A percentile compares a stretch with the other conserved stretches of the same genome.
These are phyloP conservation scores for Istiophorus platypterus DNA, from an alignment of 2,113 vertebrate species.

Conservation along the genomic window DNA sequence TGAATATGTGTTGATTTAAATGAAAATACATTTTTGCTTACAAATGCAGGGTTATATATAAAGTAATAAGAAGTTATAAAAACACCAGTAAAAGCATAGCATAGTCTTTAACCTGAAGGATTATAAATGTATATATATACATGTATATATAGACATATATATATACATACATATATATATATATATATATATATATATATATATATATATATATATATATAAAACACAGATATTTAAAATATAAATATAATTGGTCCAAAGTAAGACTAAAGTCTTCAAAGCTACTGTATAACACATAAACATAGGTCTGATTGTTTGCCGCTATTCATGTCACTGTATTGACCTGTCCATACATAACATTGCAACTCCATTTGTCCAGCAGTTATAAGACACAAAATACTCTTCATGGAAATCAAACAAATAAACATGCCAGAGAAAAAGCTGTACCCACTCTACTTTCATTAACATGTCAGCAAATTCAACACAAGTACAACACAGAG, in stretches of 20 bases:
- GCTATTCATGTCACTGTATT: conserved; percentile 36
- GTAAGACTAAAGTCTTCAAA: conserved; percentile 6
- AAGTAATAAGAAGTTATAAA: conserved; percentile 4
- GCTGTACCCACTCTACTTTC: conserved; percentile 20
- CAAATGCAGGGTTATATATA: neutral
- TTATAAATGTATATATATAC: too few relatives aligned
- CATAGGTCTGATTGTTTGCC: conserved; percentile 21
- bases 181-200: too few relatives aligned
- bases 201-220: too few relatives aligned
- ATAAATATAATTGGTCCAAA: conserved; percentile 23
- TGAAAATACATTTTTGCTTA: conserved; percentile 10
- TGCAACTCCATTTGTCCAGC: conserved; percentile 11
- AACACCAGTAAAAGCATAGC: conserved; percentile 8
- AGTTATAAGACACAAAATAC: conserved; percentile 17
- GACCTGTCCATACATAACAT: conserved; percentile 48
- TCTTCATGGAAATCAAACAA: conserved; percentile 32
- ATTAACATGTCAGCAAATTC: conserved; percentile 22
- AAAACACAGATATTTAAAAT: conserved; percentile 14
- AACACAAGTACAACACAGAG: conserved; percentile 1
- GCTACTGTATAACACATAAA: conserved; percentile 21
- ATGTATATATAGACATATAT: too few relatives aligned
- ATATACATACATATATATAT: too few relatives aligned
- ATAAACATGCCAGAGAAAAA: conserved; percentile 15
- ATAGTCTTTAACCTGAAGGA: neutral
- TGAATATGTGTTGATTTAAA: conserved; percentile 29